phyloP scores from a whole-genome alignment of 1,140 invertebrate species.

The Cyrtorhinus lividipennis region DNA sequence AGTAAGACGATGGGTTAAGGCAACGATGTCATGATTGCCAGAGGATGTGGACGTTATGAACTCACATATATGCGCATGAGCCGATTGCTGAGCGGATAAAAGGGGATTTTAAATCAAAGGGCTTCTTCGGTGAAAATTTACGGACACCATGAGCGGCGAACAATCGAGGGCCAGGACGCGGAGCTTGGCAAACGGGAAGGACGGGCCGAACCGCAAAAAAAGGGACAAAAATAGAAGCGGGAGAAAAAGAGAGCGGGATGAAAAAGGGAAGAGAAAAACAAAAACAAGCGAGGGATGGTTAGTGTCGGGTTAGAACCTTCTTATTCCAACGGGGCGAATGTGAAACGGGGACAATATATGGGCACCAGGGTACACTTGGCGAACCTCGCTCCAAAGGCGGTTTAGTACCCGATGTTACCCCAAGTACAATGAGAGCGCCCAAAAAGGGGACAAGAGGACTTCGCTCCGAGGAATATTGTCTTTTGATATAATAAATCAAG shows the following conservation, averaged over 20 bases:
- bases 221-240: not conserved
- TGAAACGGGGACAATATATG: not conserved
- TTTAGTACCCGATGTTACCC: not conserved
- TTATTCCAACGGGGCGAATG: not conserved
- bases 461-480: not conserved
- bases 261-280: not conserved
- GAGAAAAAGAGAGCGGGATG: not conserved
- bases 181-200: not conserved
- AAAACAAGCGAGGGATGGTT: not conserved
- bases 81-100: no score
- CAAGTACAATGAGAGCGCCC: not conserved
- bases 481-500: slow-evolving; percentile 7
- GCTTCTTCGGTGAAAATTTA: not conserved
- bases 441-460: not conserved
- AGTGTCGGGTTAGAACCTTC: not conserved
- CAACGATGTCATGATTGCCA: no score
- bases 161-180: not conserved
- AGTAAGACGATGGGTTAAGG: no score
- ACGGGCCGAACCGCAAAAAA: not conserved
- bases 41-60: no score
- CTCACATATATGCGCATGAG: no score
- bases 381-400: not conserved
- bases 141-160: not conserved
- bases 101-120: not conserved
- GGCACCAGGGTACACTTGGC: not conserved